A percentile compares a stretch with the other conserved stretches of the same genome.
These are phyloP conservation scores for Griposia aprilina DNA, from an alignment of 2,888 invertebrate genomes.

Conservation along the genomic window DNA sequence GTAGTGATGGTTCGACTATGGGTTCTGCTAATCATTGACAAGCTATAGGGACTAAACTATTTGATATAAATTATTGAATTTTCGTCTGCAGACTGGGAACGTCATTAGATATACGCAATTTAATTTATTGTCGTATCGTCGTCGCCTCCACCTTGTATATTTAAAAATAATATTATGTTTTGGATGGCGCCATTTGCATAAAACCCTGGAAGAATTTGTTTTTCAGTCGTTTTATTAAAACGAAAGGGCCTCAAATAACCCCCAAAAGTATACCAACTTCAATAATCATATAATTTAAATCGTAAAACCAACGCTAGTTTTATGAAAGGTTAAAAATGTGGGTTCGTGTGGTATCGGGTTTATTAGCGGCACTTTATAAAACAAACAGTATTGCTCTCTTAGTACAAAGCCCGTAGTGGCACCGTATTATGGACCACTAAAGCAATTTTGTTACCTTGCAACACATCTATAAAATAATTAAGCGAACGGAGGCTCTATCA, in stretches of 20 bases:
- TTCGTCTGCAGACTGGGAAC: too few relatives aligned
- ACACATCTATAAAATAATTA: conserved; percentile 79
- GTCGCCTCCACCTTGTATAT: too few relatives aligned
- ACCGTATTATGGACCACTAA: conserved; percentile 72
- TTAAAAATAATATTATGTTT: neutral
- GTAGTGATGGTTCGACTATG: too few relatives aligned
- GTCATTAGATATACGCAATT: too few relatives aligned
- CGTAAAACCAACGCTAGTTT: conserved; percentile 61
- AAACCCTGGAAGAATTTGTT: neutral
- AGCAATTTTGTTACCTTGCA: conserved; percentile 75
- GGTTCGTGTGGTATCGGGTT: conserved; percentile 64
- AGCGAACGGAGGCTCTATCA: conserved; percentile 77
- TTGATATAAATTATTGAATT: too few relatives aligned
- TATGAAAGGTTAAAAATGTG: conserved; percentile 60
- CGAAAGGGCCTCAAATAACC: neutral
- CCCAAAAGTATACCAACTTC: neutral
- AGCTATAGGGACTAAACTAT: too few relatives aligned
- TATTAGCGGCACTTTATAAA: conserved; percentile 71
- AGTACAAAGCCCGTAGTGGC: conserved; percentile 69
- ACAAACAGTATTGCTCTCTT: conserved; percentile 72
- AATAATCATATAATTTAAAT: conserved; percentile 60
- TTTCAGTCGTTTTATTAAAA: conserved; percentile 11
- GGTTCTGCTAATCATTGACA: too few relatives aligned
- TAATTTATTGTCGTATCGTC: too few relatives aligned
- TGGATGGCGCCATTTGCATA: neutral